Conservation (phyloP, 2,888 invertebrate species). For the Agonum fuliginosum region DNA sequence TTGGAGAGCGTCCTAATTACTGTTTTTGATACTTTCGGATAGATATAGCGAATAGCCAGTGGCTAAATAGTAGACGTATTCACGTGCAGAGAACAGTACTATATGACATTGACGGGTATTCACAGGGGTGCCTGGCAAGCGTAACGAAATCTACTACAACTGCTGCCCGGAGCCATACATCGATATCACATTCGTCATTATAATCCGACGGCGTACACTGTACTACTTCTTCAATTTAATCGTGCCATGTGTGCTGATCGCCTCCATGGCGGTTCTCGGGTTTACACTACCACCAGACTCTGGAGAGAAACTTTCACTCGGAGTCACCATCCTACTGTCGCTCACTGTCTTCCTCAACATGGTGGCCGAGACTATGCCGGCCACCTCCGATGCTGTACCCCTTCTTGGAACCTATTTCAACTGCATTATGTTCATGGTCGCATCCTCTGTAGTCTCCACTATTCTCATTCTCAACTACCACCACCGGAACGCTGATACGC, state of each 20-base stretch:
- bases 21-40: background rate
- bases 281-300: constrained; percentile 99
- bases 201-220: constrained; percentile 95
- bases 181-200: constrained; percentile 97
- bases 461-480: constrained; percentile 98
- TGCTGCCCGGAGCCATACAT: constrained; percentile 99
- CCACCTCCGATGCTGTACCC: constrained; percentile 95
- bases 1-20: background rate
- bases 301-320: constrained; percentile 98
- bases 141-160: constrained; percentile 95
- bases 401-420: constrained; percentile 97
- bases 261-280: constrained; percentile 98
- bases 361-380: constrained; percentile 99
- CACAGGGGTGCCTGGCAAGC: constrained; percentile 92
- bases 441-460: constrained; percentile 97
- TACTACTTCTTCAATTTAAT: constrained; percentile 99
- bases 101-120: constrained; percentile 41
- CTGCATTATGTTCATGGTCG: constrained; percentile 99
- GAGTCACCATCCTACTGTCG: constrained; percentile 97
- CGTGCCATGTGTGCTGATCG: constrained; percentile 98
- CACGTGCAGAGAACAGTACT: background rate
- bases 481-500: constrained; percentile 96
- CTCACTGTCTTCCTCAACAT: constrained; percentile 98
- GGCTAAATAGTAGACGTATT: background rate
- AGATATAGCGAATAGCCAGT: constrained; percentile 3